Conservation (phyloP, 1,140 invertebrate species). For the Phenacoccus solenopsis region DNA sequence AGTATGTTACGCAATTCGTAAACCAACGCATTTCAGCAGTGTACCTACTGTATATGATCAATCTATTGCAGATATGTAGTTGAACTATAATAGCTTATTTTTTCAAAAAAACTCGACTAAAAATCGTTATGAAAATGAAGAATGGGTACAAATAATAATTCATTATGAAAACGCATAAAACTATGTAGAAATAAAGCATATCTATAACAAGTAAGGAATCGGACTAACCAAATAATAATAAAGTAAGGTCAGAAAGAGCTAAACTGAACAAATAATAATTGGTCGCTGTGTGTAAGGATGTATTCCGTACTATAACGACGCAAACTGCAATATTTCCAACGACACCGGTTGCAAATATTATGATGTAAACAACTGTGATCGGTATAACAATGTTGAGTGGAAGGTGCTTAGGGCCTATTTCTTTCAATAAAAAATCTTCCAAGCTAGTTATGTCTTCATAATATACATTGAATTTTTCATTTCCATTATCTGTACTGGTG, state of each 20-base stretch:
- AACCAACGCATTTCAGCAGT: too few species aligned
- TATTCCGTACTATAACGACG: conserved; percentile 71
- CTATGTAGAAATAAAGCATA: too few species aligned
- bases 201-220: background rate
- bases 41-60: too few species aligned
- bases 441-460: background rate
- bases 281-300: conserved; percentile 68
- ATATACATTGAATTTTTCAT: too few species aligned
- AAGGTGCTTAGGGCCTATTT: conserved; percentile 36
- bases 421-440: conserved; percentile 32
- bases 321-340: conserved; percentile 81
- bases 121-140: too few species aligned
- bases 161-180: too few species aligned
- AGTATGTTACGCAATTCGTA: too few species aligned
- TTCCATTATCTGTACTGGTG: too few species aligned
- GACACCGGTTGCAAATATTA: conserved; percentile 73
- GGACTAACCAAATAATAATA: conserved; percentile 57
- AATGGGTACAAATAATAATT: too few species aligned
- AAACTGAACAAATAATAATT: conserved; percentile 90
- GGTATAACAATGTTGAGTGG: conserved; percentile 39
- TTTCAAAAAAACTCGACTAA: too few species aligned
- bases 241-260: conserved; percentile 58
- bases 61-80: too few species aligned
- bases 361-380: conserved; percentile 57
- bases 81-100: too few species aligned